These are phyloP conservation scores for Lasioglossum albipes DNA, from an alignment of 1,140 invertebrate species.

Conservation along the genomic window DNA sequence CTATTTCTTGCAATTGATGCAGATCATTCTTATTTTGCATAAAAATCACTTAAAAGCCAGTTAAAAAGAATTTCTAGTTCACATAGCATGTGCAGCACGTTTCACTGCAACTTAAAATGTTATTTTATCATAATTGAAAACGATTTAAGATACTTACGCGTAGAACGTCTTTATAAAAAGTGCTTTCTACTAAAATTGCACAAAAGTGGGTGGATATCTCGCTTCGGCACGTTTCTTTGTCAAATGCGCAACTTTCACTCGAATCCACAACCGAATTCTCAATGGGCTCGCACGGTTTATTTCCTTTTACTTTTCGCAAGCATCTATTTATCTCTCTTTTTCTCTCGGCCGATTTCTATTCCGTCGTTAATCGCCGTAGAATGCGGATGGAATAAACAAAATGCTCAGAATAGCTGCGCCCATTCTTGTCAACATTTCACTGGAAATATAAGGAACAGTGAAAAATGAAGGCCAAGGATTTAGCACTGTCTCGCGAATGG, in stretches of 20 bases:
- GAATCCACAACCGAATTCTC: not conserved
- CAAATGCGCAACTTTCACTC: conserved; percentile 24
- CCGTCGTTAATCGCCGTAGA: conserved; percentile 24
- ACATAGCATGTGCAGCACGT: too few species aligned
- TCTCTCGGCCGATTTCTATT: not conserved
- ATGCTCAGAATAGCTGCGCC: conserved; percentile 4
- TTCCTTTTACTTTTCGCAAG: not conserved
- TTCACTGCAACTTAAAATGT: too few species aligned
- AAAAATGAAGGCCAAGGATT: conserved; percentile 11
- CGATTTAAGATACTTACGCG: too few species aligned
- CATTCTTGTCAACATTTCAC: conserved; percentile 12
- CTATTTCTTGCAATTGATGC: too few species aligned
- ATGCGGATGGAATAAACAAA: conserved; percentile 28
- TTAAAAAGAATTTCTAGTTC: too few species aligned
- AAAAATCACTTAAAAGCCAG: too few species aligned
- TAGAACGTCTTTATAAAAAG: too few species aligned
- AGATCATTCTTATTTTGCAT: too few species aligned
- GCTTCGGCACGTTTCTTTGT: not conserved
- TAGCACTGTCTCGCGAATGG: not conserved
- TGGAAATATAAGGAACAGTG: not conserved
- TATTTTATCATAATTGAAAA: too few species aligned
- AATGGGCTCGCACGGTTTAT: not conserved
- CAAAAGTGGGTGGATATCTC: too few species aligned
- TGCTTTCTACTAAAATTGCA: too few species aligned
- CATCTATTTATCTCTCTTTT: not conserved